Evolutionary conservation across 2,888 invertebrate species (phyloP).

Genomic region (Lucinisca nassula): DNA sequence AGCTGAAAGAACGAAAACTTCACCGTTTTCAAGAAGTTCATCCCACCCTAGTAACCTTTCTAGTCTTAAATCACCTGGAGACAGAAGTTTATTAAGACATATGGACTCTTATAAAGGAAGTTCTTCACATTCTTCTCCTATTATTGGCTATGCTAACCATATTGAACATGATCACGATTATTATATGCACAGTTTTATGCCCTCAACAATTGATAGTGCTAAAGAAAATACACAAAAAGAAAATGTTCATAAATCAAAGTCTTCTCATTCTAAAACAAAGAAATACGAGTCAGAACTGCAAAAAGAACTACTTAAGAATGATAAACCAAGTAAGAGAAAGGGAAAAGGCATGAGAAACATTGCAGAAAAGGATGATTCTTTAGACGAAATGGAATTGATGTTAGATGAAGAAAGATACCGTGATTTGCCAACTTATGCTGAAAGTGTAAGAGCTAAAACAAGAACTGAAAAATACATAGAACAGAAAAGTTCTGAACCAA

Average conservation of each 20-base stretch:
- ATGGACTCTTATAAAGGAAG: background rate
- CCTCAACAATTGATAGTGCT: conserved; percentile 57
- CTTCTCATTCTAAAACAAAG: conserved; percentile 31
- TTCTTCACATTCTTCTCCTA: background rate
- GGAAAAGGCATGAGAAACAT: conserved; percentile 12
- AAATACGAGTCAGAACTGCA: conserved; percentile 32
- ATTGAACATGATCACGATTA: conserved; percentile 84
- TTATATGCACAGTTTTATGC: conserved; percentile 72
- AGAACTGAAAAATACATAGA: conserved; percentile 63
- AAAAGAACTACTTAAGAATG: conserved; percentile 34
- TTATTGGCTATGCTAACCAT: conserved; percentile 32
- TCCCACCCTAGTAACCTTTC: background rate
- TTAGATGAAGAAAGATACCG: conserved; percentile 50
- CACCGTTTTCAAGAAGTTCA: background rate
- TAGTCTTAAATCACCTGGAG: background rate
- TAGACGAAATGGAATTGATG: conserved; percentile 36
- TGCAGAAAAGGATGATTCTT: conserved; percentile 34
- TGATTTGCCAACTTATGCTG: conserved; percentile 45
- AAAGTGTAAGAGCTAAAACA: conserved; percentile 46
- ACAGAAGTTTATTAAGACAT: background rate
- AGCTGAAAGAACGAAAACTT: background rate
- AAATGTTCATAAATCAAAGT: background rate
- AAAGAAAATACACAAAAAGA: conserved; percentile 43
- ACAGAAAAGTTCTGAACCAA: conserved; percentile 75
- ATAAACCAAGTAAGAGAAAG: conserved; percentile 46